These are phyloP conservation scores for Callopanchax toddi DNA, from an alignment of 2,113 vertebrate genomes.

Conservation along the genomic window DNA sequence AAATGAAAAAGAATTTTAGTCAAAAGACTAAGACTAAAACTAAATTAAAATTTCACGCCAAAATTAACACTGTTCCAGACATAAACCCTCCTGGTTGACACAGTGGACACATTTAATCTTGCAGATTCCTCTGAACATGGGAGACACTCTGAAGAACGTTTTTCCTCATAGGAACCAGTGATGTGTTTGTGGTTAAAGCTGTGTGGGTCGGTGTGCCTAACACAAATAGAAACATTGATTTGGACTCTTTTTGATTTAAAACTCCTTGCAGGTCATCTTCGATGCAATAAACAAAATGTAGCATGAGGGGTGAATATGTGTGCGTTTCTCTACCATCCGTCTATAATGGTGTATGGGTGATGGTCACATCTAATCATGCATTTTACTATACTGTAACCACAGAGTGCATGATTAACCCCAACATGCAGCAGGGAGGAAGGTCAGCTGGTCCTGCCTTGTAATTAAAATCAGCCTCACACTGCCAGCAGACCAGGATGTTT, in stretches of 20 bases:
- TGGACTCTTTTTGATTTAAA: not conserved
- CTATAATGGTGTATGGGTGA: not conserved
- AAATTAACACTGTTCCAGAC: too few species aligned
- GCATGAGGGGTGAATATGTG: not conserved
- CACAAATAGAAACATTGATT: not conserved
- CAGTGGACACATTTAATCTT: not conserved
- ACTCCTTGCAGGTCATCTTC: not conserved
- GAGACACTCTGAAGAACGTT: not conserved
- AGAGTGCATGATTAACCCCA: not conserved
- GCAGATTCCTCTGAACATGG: not conserved
- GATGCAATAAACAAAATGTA: not conserved
- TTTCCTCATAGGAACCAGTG: not conserved
- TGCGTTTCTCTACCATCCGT: not conserved
- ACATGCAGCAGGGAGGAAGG: slow-evolving; percentile 30
- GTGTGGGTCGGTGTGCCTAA: not conserved
- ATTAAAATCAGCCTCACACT: slow-evolving; percentile 24
- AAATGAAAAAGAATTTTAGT: too few species aligned
- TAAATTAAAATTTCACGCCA: too few species aligned
- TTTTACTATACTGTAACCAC: not conserved
- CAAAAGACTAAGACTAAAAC: too few species aligned
- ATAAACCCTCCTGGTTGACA: not conserved
- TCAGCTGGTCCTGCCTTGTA: slow-evolving; percentile 1
- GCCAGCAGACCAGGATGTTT: slow-evolving; percentile 24
- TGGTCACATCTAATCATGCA: not conserved
- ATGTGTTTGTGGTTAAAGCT: not conserved